Base-by-base conservation (phyloP, 2,888 invertebrate genomes). In the Thera britannica region DNA sequence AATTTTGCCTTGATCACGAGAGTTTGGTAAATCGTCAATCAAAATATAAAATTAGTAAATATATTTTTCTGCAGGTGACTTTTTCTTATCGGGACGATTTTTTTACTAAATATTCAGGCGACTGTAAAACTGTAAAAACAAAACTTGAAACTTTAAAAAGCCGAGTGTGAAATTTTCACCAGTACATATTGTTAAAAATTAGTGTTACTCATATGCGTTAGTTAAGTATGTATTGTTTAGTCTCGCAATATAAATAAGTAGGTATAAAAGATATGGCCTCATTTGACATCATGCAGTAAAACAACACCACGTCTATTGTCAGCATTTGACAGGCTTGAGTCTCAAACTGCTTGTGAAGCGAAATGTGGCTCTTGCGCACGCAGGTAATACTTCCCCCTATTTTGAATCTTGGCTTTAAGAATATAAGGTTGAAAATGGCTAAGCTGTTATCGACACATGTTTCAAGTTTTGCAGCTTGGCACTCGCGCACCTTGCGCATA, bases 251-350 rank as follows among this genome's bases (percentile, higher is more conserved):
- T 49, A 49, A 49, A 49, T 4, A 12, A 34, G 3, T 3, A 34
- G 8, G 9, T 34, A 6, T 46, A 51, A 58, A 58, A 61, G 58
- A 69, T 56, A 41, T 69, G 72, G 58, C 73, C 72, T 76, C 75
- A 75, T 75, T 78, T 72, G 68, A 63, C 72, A 70, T 70, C 57
- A 67, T 73, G 75, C 79, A 80, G 90, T 85, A 90, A 90, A 84
- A 74, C 72, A 85, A 90, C 83, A 88, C 89, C 82, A 61, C 75
- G 57, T 76, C 78, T 76, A 67, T 76, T 77, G 81, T 88, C 89
- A 88, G 88, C 88, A 73, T 71, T 71, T 67, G 72, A 70, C 54
- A 57, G 54, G 68, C 58, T 71, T 55, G 67, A 54, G 68, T 57
- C 44, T 62, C 72, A 79, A 80, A 86, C 77, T 84, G 87, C 86